Percentiles rank a stretch among this genome's conserved stretches.
phyloP scores from a whole-genome alignment of 2,797 vertebrate species.

The Schizopygopsis pylzovi region DNA sequence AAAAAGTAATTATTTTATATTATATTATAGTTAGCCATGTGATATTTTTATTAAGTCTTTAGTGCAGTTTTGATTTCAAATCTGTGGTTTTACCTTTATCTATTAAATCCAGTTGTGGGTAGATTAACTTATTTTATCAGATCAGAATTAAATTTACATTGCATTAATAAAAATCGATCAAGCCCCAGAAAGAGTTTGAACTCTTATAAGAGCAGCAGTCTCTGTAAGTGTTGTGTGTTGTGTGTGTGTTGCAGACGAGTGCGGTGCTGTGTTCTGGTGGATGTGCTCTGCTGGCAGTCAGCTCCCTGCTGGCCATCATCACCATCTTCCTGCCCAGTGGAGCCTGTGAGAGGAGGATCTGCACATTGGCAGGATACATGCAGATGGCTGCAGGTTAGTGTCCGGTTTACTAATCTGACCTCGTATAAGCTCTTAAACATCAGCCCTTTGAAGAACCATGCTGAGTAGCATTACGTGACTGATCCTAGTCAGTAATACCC shows the following conservation, averaged over 20 bases:
- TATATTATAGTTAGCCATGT: not conserved
- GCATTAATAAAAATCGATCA: not conserved
- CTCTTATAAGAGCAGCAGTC: not conserved
- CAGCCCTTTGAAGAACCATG: not conserved
- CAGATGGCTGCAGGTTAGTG: slow-evolving; percentile 90
- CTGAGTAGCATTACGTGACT: not conserved
- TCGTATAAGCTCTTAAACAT: not conserved
- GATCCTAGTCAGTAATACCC: slow-evolving; percentile 9
- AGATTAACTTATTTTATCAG: not conserved
- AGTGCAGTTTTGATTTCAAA: not conserved
- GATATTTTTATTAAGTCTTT: not conserved
- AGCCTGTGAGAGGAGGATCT: slow-evolving; percentile 87
- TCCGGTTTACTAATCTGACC: slow-evolving; percentile 30
- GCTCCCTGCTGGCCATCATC: slow-evolving; percentile 89
- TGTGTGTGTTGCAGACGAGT: slow-evolving; percentile 82
- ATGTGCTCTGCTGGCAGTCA: slow-evolving; percentile 88
- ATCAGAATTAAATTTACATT: not conserved
- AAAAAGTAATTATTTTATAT: not conserved
- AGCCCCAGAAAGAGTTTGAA: not conserved
- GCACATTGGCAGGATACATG: slow-evolving; percentile 93
- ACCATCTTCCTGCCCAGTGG: slow-evolving; percentile 90
- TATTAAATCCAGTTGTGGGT: not conserved
- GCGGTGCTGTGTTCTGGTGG: slow-evolving; percentile 91
- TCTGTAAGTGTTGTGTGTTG: slow-evolving; percentile 32
- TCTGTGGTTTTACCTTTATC: not conserved